Percentiles rank a stretch among this genome's conserved stretches.
phyloP scores from a whole-genome alignment of 2,888 invertebrate species.

The Pandemis cinnamomeana region DNA sequence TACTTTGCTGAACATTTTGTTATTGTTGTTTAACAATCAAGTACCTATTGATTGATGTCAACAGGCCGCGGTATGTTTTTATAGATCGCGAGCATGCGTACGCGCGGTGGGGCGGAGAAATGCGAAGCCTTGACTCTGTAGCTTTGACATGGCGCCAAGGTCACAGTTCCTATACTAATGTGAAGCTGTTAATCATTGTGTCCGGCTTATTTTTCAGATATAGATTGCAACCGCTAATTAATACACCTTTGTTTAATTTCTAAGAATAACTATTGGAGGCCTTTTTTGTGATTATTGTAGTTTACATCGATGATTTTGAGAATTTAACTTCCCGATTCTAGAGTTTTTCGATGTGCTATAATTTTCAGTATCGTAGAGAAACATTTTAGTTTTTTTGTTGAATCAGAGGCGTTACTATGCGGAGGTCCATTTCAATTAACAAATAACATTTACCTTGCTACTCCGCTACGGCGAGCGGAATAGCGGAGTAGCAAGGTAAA shows the following conservation, averaged over 20 bases:
- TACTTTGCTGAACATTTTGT: conserved; percentile 74
- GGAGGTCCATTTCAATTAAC: too few species aligned
- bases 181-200: conserved; percentile 51
- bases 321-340: too few species aligned
- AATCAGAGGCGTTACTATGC: too few species aligned
- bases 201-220: conserved; percentile 43
- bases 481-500: too few species aligned
- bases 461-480: too few species aligned
- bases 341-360: too few species aligned
- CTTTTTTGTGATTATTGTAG: background rate
- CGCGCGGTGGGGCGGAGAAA: conserved; percentile 69
- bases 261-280: background rate
- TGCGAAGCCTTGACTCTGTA: conserved; percentile 66
- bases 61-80: conserved; percentile 66
- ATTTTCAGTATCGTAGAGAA: too few species aligned
- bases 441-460: too few species aligned
- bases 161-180: conserved; percentile 52
- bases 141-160: conserved; percentile 66
- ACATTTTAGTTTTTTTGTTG: too few species aligned
- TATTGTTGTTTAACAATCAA: conserved; percentile 61
- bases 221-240: conserved; percentile 27
- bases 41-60: conserved; percentile 66
- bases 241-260: conserved; percentile 13
- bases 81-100: conserved; percentile 58
- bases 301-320: too few species aligned